phyloP scores from a whole-genome alignment of 2,113 vertebrate genomes.

The Phoxinus phoxinus region DNA sequence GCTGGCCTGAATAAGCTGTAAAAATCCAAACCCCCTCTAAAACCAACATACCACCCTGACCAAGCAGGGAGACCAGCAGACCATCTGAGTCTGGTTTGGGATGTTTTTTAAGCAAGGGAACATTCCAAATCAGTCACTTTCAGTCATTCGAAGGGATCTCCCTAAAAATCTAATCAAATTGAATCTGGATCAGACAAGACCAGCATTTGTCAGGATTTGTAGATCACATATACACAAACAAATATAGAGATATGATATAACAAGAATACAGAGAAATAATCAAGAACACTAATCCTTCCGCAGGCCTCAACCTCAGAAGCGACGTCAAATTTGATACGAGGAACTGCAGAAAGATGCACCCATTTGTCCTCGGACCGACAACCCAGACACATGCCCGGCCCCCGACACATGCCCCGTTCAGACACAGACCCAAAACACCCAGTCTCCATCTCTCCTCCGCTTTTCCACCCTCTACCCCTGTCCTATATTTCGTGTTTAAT shows the following conservation, averaged over 20 bases:
- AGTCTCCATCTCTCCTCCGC: neutral
- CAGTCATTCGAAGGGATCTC: neutral
- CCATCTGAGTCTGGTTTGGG: neutral
- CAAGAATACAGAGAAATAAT: neutral
- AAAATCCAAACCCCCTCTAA: neutral
- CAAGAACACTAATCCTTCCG: neutral
- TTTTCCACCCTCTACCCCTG: constrained; percentile 60
- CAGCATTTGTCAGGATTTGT: constrained; percentile 21
- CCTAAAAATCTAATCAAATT: constrained; percentile 1
- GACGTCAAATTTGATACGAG: neutral
- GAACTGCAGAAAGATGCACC: neutral
- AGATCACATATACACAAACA: neutral
- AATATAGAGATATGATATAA: neutral
- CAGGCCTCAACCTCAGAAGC: neutral
- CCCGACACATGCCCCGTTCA: neutral
- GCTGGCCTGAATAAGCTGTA: neutral
- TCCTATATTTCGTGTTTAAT: constrained; percentile 80
- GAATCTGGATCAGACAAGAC: neutral
- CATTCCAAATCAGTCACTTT: neutral
- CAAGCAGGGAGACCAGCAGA: neutral
- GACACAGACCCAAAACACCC: neutral
- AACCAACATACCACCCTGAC: neutral
- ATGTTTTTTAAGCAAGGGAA: neutral
- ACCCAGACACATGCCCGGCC: neutral
- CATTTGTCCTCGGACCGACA: neutral